Evolutionary conservation across 2,888 invertebrate genomes (phyloP), one percentile per base, ranked within the genome.

Genomic region (Syrphus vitripennis): DNA sequence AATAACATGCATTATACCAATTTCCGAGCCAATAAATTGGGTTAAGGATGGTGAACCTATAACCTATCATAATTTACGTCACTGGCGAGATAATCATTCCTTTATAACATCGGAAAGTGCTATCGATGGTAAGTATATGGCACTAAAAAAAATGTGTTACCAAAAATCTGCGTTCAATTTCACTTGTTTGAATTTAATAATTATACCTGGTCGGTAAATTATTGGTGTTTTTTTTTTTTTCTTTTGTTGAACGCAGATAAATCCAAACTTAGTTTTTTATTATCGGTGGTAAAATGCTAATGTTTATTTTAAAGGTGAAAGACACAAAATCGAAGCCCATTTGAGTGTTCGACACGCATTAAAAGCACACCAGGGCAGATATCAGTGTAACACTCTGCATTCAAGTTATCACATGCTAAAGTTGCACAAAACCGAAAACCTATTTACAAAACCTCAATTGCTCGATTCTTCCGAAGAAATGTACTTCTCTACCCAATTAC

Each of bases 261-360:
- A 50, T 19, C 6, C n/a, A 19, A 72, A 34, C 24, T 14, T 21
- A 40, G 21, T 31, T 31, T 16, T 71, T 42, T 34, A n/a, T 42
- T 29, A 19, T 71, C 71, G 31, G 16, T 74, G 31, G 48, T 71
- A 34, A 84, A 80, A 57, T 74, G 65, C 55, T 72, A 53, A 76
- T 37, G 50, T 86, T 86, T 83, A 69, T 86, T 86, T 87, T 88
- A 79, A 90, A 92, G 92, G 92, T 89, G 91, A 92, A 88, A 90
- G 89, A 83, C 91, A 92, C 88, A 92, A 91, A 90, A 92, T 92
- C 79, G 92, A 92, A 89, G 92, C 92, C 65, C 91, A 90, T 76
- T 88, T 92, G 29, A 90, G 89, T 69, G 92, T 92, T 83, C 90
- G 91, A 50, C 92, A 91, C 65, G 92, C 92, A 6, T 88, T 92